These are phyloP conservation scores for Dysdera silvatica DNA, from an alignment of 1,140 invertebrate species.

Conservation along the genomic window DNA sequence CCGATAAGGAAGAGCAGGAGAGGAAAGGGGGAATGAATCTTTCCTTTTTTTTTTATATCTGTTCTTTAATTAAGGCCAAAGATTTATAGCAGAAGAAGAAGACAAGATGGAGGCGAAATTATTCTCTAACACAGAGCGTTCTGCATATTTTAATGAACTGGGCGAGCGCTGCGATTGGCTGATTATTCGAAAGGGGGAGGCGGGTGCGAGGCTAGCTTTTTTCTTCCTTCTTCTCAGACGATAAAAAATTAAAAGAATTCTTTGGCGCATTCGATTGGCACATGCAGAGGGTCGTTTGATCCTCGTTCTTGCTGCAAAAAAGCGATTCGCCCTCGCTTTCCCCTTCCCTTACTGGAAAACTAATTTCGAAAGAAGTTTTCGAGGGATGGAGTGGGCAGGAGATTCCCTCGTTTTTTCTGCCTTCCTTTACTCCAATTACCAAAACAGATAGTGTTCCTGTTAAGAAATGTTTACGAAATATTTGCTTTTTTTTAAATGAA, in stretches of 20 bases:
- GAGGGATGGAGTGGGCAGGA: neutral
- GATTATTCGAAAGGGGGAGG: slow-evolving; percentile 4
- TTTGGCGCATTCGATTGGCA: no score
- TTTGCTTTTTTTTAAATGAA: no score
- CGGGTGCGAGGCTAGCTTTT: neutral
- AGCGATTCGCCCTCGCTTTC: neutral
- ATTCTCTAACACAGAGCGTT: slow-evolving; percentile 8
- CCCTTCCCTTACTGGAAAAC: neutral
- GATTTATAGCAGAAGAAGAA: no score
- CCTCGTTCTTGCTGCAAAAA: no score
- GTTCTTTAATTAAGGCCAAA: no score
- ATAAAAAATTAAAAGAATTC: no score
- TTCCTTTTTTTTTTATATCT: no score
- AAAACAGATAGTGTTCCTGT: no score
- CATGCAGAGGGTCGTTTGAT: no score
- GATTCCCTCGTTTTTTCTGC: no score
- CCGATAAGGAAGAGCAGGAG: neutral
- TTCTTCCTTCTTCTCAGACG: neutral
- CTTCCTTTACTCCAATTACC: no score
- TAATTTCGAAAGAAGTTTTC: neutral
- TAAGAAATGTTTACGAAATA: no score
- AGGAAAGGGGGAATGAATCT: neutral
- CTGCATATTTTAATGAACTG: slow-evolving; percentile 27
- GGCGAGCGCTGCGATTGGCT: slow-evolving; percentile 16
- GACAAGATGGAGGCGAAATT: slow-evolving; percentile 22